These are phyloP conservation scores for Oryzias celebensis DNA, from an alignment of 2,113 vertebrate genomes.

Conservation along the genomic window DNA sequence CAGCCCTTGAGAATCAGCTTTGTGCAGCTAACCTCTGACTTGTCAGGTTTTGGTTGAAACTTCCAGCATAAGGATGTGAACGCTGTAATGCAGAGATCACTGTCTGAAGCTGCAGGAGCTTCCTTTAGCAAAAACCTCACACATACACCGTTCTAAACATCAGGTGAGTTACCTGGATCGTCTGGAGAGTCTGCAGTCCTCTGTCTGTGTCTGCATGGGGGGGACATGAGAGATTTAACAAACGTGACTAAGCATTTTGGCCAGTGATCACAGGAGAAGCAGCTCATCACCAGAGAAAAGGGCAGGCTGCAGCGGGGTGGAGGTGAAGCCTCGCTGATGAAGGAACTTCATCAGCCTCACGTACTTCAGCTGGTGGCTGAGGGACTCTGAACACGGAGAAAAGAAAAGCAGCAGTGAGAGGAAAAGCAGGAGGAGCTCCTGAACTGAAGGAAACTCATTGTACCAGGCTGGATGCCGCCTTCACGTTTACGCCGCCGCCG, in stretches of 20 bases:
- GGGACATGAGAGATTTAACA: neutral
- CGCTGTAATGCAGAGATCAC: too few relatives aligned
- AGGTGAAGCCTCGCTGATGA: slow-evolving; percentile 82
- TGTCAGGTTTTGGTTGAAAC: too few relatives aligned
- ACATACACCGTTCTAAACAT: too few relatives aligned
- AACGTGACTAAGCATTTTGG: neutral
- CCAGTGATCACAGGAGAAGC: accelerated
- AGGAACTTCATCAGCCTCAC: slow-evolving; percentile 86
- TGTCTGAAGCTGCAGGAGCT: too few relatives aligned
- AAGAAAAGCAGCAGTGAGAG: neutral
- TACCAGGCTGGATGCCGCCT: slow-evolving; percentile 44
- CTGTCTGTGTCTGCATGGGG: slow-evolving; percentile 83
- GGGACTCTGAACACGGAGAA: slow-evolving; percentile 70
- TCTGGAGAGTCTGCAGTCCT: slow-evolving; percentile 83
- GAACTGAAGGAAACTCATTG: neutral
- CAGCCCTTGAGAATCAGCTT: too few relatives aligned
- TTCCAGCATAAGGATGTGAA: too few relatives aligned
- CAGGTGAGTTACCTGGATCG: slow-evolving; percentile 68
- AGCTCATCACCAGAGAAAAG: slow-evolving; percentile 80
- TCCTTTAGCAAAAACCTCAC: too few relatives aligned
- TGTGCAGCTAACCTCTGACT: too few relatives aligned
- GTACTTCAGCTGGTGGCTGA: slow-evolving; percentile 78
- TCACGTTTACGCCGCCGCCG: slow-evolving; percentile 48
- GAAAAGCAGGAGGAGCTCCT: neutral
- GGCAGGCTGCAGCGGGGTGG: slow-evolving; percentile 77